These are phyloP conservation scores for Xanthorhoe spadicearia DNA, from an alignment of 2,888 invertebrate species.

Conservation along the genomic window DNA sequence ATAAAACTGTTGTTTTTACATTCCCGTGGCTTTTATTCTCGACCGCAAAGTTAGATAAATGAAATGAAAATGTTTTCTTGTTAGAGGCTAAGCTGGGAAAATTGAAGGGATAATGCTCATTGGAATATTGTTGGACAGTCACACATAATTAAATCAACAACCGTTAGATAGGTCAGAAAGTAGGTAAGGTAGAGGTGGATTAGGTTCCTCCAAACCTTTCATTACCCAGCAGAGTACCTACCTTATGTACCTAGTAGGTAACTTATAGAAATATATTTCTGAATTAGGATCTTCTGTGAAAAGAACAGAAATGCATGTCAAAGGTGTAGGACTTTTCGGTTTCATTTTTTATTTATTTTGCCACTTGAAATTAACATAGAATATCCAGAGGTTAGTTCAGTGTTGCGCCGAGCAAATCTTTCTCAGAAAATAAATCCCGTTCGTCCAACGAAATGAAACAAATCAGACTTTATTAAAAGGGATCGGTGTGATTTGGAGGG, in stretches of 20 bases:
- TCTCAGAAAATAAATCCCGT: conserved; percentile 18
- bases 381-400: too few relatives aligned
- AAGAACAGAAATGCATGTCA: too few relatives aligned
- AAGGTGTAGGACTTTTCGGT: too few relatives aligned
- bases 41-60: conserved; percentile 21
- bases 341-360: too few relatives aligned
- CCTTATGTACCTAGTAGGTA: too few relatives aligned
- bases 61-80: conserved; percentile 17
- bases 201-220: too few relatives aligned
- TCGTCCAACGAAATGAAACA: conserved; percentile 21
- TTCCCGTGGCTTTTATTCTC: conserved; percentile 46
- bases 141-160: not conserved
- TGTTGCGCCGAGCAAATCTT: not conserved
- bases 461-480: conserved; percentile 51
- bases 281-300: too few relatives aligned
- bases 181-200: too few relatives aligned
- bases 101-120: conserved; percentile 2
- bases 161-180: too few relatives aligned
- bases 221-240: too few relatives aligned
- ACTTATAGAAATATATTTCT: too few relatives aligned
- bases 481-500: conserved; percentile 47
- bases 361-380: too few relatives aligned
- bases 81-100: conserved; percentile 2
- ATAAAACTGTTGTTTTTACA: conserved; percentile 49
- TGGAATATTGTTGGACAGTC: not conserved